These are phyloP conservation scores for Protodeltote pygarga DNA, from an alignment of 2,888 invertebrate genomes.

Conservation along the genomic window DNA sequence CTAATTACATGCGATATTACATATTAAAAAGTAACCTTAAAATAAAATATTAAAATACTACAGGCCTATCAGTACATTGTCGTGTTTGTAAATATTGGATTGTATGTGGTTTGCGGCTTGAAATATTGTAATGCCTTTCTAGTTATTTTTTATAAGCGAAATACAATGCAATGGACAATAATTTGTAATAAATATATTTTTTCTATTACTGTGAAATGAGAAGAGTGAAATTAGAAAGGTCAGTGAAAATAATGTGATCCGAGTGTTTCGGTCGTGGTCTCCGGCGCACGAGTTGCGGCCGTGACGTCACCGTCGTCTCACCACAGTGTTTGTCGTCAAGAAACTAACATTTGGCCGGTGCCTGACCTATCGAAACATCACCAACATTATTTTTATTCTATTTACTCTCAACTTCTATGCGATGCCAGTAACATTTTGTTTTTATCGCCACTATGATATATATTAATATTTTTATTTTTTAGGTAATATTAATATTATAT, in stretches of 20 bases:
- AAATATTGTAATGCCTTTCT: too few relatives aligned
- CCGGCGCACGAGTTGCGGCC: slow-evolving; percentile 13
- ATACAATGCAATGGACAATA: too few relatives aligned
- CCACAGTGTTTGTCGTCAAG: slow-evolving; percentile 28
- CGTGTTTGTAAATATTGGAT: too few relatives aligned
- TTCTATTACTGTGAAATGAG: slow-evolving; percentile 34
- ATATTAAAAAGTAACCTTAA: too few relatives aligned
- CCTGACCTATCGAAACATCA: slow-evolving; percentile 17
- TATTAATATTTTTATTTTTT: too few relatives aligned
- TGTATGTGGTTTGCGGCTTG: too few relatives aligned
- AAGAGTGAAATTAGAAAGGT: slow-evolving; percentile 72
- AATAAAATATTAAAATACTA: too few relatives aligned
- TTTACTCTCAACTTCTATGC: slow-evolving; percentile 5
- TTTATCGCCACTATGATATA: neutral
- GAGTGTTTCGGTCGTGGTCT: slow-evolving; percentile 36
- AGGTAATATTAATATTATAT: too few relatives aligned
- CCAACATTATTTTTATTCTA: slow-evolving; percentile 16
- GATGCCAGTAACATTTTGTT: slow-evolving; percentile 6
- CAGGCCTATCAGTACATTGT: too few relatives aligned
- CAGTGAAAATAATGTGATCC: slow-evolving; percentile 59
- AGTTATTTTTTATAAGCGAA: too few relatives aligned
- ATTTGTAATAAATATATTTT: slow-evolving; percentile 3
- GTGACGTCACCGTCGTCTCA: slow-evolving; percentile 20
- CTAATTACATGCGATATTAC: too few relatives aligned
- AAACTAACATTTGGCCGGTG: slow-evolving; percentile 45